Conservation (phyloP, 2,113 vertebrate genomes). For the Antechinus flavipes region DNA sequence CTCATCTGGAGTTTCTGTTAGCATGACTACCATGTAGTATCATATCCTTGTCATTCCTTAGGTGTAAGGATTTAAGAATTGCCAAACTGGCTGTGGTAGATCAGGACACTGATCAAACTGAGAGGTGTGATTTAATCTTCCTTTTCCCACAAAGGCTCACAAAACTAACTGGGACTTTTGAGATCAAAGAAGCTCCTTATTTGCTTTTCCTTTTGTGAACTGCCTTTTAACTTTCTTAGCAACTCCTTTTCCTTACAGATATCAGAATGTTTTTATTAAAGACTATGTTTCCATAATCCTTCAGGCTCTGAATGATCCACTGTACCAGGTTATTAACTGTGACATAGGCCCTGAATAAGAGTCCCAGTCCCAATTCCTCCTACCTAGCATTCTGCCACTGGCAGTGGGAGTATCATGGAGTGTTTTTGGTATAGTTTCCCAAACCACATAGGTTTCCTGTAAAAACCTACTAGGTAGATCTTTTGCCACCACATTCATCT, state of each 20-base stretch:
- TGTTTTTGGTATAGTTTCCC: too few species aligned
- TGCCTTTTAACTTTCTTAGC: neutral
- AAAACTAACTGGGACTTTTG: neutral
- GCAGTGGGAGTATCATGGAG: too few species aligned
- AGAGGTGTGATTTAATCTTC: neutral
- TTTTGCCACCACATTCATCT: neutral
- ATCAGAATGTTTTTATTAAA: neutral
- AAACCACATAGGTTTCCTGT: neutral
- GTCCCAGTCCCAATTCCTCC: neutral
- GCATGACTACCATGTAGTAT: neutral
- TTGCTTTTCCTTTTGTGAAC: neutral
- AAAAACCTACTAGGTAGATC: neutral
- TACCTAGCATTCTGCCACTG: neutral
- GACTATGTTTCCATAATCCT: neutral
- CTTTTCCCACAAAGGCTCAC: neutral
- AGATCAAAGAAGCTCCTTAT: neutral
- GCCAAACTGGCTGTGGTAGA: neutral
- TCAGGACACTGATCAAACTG: neutral
- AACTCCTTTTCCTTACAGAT: neutral
- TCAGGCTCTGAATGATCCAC: neutral
- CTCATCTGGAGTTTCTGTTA: neutral
- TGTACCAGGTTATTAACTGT: neutral
- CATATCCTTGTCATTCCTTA: neutral
- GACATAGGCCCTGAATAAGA: neutral
- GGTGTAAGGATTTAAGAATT: neutral